phyloP scores from a whole-genome alignment of 2,113 vertebrate genomes.

The Pedetes capensis region DNA sequence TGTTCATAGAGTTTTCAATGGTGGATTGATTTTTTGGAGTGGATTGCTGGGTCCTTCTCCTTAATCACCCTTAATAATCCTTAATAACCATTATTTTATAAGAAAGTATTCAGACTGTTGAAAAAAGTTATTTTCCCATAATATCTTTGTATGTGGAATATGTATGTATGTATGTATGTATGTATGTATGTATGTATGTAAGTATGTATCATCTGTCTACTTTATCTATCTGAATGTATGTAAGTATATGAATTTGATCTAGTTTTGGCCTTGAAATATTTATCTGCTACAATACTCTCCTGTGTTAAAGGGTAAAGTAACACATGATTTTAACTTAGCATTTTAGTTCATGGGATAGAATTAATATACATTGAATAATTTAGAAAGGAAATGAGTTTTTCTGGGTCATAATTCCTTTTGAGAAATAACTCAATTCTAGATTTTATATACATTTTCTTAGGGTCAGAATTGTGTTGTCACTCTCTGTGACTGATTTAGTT shows the following conservation, averaged over 20 bases:
- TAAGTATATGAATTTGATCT: not conserved
- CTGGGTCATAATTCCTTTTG: not conserved
- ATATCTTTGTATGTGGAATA: not conserved
- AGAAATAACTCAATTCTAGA: not conserved
- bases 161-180: not conserved
- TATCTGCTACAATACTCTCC: not conserved
- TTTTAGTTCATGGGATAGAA: not conserved
- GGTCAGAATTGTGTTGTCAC: not conserved
- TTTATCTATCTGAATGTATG: not conserved
- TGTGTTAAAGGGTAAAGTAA: not conserved
- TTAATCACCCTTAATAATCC: too few relatives aligned
- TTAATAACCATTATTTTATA: not conserved
- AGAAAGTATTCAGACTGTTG: not conserved
- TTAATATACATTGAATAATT: constrained; percentile 11
- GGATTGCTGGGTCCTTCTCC: too few relatives aligned
- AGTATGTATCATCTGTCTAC: not conserved
- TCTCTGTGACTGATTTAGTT: not conserved
- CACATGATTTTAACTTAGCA: not conserved
- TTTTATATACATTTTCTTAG: constrained; percentile 19
- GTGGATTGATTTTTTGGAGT: too few relatives aligned
- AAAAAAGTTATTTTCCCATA: not conserved
- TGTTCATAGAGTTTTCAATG: too few relatives aligned
- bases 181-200: too few relatives aligned
- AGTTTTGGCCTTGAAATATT: not conserved
- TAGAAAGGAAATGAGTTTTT: not conserved